Evolutionary conservation across 2,113 vertebrate genomes (phyloP).

Genomic region (Chaenogobius annularis): DNA sequence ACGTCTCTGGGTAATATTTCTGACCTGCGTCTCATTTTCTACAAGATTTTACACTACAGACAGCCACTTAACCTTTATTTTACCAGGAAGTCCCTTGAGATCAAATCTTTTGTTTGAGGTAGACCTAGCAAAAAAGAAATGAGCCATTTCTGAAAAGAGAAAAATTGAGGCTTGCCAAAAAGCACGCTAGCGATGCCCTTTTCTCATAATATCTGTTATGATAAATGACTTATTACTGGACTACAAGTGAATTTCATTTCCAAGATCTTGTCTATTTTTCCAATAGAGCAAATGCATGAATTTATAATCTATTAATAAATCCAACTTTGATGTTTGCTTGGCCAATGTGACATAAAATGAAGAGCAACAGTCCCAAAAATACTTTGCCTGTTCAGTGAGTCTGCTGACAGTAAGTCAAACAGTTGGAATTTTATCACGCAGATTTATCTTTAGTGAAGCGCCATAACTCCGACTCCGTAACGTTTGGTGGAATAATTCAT

Average conservation of each 20-base stretch:
- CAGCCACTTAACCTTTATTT: neutral
- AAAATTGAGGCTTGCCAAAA: neutral
- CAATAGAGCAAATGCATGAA: neutral
- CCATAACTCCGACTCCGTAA: constrained; percentile 66
- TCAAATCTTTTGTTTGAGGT: too few species aligned
- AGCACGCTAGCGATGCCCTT: too few species aligned
- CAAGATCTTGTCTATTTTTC: neutral
- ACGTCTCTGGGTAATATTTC: too few species aligned
- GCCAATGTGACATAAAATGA: constrained; percentile 15
- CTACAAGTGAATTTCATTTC: neutral
- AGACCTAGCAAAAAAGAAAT: too few species aligned
- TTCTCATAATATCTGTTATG: neutral
- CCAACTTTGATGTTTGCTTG: constrained; percentile 18
- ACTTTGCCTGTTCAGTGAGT: constrained; percentile 12
- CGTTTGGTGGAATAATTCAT: constrained; percentile 71
- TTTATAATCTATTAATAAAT: neutral
- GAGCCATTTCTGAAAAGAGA: neutral
- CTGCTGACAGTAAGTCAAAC: constrained; percentile 49
- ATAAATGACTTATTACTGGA: neutral
- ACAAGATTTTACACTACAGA: too few species aligned
- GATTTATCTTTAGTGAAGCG: constrained; percentile 66
- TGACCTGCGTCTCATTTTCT: too few species aligned
- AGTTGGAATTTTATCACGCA: constrained; percentile 56
- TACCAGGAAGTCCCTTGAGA: neutral
- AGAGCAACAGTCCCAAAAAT: constrained; percentile 24